Evolutionary conservation across 2,888 invertebrate genomes (phyloP).

Genomic region (Candidula unifasciata): DNA sequence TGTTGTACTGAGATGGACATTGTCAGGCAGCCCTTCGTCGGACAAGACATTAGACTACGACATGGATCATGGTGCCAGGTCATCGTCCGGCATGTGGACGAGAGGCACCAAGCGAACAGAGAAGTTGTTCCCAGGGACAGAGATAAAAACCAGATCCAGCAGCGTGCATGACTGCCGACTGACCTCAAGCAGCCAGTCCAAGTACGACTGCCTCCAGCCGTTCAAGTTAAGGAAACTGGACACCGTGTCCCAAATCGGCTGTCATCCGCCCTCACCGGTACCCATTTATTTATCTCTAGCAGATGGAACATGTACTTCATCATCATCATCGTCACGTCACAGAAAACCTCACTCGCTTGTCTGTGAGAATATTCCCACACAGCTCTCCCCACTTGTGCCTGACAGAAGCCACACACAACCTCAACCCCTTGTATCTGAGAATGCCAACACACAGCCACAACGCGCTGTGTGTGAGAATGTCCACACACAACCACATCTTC

Average conservation of each 20-base stretch:
- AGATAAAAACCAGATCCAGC: slow-evolving; percentile 17
- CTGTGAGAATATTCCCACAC: too few species aligned
- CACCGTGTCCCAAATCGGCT: not conserved
- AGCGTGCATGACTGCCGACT: not conserved
- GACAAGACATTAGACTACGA: slow-evolving; percentile 46
- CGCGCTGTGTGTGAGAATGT: too few species aligned
- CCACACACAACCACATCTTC: too few species aligned
- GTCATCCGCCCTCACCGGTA: not conserved
- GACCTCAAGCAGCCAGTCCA: not conserved
- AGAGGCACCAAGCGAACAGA: not conserved
- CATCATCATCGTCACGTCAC: not conserved
- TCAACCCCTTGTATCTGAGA: too few species aligned
- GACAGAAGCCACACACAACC: too few species aligned
- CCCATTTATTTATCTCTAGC: not conserved
- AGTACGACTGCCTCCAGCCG: slow-evolving; percentile 1
- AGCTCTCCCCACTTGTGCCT: too few species aligned
- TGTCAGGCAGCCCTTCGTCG: slow-evolving; percentile 31
- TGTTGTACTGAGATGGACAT: slow-evolving; percentile 43
- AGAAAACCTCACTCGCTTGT: too few species aligned
- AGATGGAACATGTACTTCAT: not conserved
- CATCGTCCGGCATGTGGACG: slow-evolving; percentile 13
- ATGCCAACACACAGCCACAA: too few species aligned
- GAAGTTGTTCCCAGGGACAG: not conserved
- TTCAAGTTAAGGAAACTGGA: slow-evolving; percentile 23
- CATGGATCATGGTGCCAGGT: slow-evolving; percentile 4